Percentiles rank a stretch among this genome's conserved stretches.
These are phyloP conservation scores for Pimephales promelas DNA, from an alignment of 2,113 vertebrate genomes.

Conservation along the genomic window DNA sequence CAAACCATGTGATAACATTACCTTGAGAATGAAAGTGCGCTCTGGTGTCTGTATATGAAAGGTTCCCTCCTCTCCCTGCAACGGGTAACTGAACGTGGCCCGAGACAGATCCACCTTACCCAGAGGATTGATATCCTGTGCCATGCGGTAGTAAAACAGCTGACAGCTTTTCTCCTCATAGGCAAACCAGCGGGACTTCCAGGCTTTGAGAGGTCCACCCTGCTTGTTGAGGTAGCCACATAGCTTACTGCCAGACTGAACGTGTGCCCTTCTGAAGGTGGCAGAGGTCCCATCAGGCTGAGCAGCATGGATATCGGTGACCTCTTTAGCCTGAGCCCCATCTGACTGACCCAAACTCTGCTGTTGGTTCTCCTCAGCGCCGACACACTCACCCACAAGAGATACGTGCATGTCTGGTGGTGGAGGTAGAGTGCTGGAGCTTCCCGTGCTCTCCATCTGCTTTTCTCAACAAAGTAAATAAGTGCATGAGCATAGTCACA, in stretches of 20 bases:
- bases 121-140: conserved; percentile 85
- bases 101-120: conserved; percentile 81
- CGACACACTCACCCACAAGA: conserved; percentile 27
- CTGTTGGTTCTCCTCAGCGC: conserved; percentile 33
- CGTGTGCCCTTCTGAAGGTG: not conserved
- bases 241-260: conserved; percentile 69
- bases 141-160: conserved; percentile 87
- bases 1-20: conserved; percentile 57
- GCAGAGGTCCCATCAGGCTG: conserved; percentile 38
- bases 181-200: conserved; percentile 94
- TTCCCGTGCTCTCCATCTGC: conserved; percentile 69
- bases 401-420: not conserved
- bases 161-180: conserved; percentile 86
- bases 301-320: not conserved
- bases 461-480: not conserved
- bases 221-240: conserved; percentile 92
- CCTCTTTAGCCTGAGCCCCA: not conserved
- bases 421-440: conserved; percentile 57
- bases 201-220: conserved; percentile 85
- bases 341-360: conserved; percentile 30
- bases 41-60: conserved; percentile 90
- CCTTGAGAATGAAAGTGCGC: conserved; percentile 87
- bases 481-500: not conserved
- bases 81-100: conserved; percentile 82
- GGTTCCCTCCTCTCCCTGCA: conserved; percentile 81